Percentiles rank a stretch among this genome's conserved stretches.
Evolutionary conservation across 35 echinoderm and acorn worm genomes (phyloP).

Genomic region (Apostichopus californicus): DNA sequence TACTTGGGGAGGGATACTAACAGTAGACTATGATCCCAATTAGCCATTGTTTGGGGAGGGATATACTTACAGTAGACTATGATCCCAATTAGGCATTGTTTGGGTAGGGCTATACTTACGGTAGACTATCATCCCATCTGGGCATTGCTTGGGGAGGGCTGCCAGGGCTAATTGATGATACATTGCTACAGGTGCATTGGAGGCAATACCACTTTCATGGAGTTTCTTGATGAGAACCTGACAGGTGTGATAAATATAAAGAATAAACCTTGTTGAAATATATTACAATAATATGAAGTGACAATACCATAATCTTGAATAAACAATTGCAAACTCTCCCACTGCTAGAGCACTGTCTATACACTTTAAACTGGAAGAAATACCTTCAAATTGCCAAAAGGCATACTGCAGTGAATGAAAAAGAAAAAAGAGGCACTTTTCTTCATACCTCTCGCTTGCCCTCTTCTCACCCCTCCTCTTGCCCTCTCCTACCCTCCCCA

Average conservation of each 20-base stretch:
- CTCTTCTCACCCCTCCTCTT: no score
- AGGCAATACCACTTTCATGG: slow-evolving; percentile 35
- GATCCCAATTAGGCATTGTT: neutral
- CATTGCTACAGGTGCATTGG: slow-evolving; percentile 44
- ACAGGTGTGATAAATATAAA: neutral
- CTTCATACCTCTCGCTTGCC: no score
- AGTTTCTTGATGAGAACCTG: slow-evolving; percentile 48
- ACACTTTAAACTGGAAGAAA: no score
- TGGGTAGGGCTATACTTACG: slow-evolving; percentile 37
- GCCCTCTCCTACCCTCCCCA: no score
- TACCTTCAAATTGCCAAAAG: no score
- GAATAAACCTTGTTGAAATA: neutral
- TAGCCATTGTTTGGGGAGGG: slow-evolving; percentile 14
- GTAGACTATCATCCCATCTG: slow-evolving; percentile 2
- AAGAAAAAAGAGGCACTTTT: no score
- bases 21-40: slow-evolving; percentile 12
- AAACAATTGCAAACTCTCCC: no score
- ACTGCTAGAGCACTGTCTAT: no score
- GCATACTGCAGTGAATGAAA: no score
- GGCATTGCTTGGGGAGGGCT: slow-evolving; percentile 33
- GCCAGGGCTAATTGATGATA: slow-evolving; percentile 48
- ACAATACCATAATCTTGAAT: neutral
- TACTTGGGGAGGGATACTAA: slow-evolving; percentile 35
- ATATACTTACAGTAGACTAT: slow-evolving; percentile 40
- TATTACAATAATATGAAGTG: neutral